Evolutionary conservation across 2,888 invertebrate genomes (phyloP).

Genomic region (Marasmarcha lunaedactyla): DNA sequence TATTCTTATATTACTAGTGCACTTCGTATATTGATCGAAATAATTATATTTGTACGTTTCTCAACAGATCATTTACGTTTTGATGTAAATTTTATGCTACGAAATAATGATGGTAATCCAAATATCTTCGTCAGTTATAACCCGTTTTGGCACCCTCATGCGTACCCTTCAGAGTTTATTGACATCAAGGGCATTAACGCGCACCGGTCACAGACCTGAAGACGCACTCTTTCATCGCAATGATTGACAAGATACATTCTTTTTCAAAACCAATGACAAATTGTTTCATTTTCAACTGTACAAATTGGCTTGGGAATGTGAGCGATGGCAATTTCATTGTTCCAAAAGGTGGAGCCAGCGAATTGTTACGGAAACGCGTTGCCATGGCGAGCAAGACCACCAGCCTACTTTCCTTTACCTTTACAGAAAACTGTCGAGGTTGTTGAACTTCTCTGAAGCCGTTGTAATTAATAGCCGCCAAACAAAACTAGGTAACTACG

Average conservation of each 20-base stretch:
- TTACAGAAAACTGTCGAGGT: conserved; percentile 15
- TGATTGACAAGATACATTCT: too few relatives aligned
- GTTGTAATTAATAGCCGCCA: conserved; percentile 22
- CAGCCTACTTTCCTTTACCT: not conserved
- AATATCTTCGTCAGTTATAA: not conserved
- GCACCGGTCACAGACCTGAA: not conserved
- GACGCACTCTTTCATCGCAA: not conserved
- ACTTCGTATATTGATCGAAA: too few relatives aligned
- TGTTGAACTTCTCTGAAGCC: conserved; percentile 24
- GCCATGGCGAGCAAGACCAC: not conserved
- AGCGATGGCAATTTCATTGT: too few relatives aligned
- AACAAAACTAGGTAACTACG: conserved; percentile 22
- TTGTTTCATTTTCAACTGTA: too few relatives aligned
- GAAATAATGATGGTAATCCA: conserved; percentile 9
- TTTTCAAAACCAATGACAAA: too few relatives aligned
- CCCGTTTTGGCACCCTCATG: too few relatives aligned
- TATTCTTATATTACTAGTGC: too few relatives aligned
- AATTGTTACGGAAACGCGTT: not conserved
- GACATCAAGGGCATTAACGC: not conserved
- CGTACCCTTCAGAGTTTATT: not conserved
- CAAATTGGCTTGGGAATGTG: too few relatives aligned
- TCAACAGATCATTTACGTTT: too few relatives aligned
- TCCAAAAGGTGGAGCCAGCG: too few relatives aligned
- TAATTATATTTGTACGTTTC: too few relatives aligned
- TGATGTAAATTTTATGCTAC: too few relatives aligned